Percentiles rank a stretch among this genome's conserved stretches.
These are phyloP conservation scores for Gonatopus flavifemur DNA, from an alignment of 1,140 invertebrate species.

Conservation along the genomic window DNA sequence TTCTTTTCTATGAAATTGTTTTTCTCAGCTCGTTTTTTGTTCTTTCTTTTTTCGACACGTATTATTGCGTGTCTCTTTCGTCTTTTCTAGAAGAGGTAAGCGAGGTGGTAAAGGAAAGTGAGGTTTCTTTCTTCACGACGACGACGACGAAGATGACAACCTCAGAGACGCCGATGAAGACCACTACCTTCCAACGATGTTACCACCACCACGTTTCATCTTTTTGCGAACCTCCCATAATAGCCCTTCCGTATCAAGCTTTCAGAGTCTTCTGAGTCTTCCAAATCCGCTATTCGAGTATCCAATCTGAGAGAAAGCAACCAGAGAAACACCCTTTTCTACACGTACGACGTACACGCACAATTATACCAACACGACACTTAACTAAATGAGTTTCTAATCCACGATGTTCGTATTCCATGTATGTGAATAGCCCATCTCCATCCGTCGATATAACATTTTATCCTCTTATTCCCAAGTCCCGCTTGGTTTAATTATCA, in stretches of 20 bases:
- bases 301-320: no score
- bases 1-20: background rate
- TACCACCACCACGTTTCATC: background rate
- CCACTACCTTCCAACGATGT: background rate
- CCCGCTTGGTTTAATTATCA: slow-evolving; percentile 4
- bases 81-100: no score
- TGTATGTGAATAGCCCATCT: background rate
- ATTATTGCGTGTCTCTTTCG: background rate
- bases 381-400: slow-evolving; percentile 43
- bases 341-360: background rate
- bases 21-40: background rate
- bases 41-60: background rate
- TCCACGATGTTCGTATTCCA: slow-evolving; percentile 21
- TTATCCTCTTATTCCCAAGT: background rate
- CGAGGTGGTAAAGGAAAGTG: no score
- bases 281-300: slow-evolving; percentile 19
- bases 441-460: background rate
- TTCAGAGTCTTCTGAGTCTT: slow-evolving; percentile 13
- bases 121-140: background rate
- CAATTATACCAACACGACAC: slow-evolving; percentile 20
- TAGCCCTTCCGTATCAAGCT: background rate
- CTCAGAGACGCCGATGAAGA: slow-evolving; percentile 7
- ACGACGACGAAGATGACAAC: slow-evolving; percentile 5
- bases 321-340: background rate
- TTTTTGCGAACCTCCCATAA: background rate